Conservation (phyloP, 2,113 vertebrate genomes). For the Uropsilus gracilis region DNA sequence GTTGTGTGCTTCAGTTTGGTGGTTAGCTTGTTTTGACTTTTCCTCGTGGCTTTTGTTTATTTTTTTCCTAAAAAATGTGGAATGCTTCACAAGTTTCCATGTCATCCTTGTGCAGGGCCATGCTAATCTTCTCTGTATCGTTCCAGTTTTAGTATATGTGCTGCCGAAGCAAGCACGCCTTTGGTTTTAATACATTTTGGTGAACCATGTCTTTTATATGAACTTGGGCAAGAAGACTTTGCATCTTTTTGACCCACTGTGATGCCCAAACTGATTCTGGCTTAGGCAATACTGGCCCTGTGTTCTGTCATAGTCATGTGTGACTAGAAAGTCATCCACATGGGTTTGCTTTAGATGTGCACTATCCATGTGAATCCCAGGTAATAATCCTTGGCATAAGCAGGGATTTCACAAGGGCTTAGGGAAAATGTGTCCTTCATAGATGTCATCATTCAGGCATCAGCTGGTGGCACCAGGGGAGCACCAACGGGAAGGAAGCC, state of each 20-base stretch:
- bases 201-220: not conserved
- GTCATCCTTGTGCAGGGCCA: too few species aligned
- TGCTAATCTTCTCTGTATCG: too few species aligned
- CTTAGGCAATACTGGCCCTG: too few species aligned
- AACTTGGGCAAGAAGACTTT: not conserved
- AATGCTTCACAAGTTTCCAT: too few species aligned
- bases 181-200: not conserved
- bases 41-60: too few species aligned
- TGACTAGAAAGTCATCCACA: not conserved
- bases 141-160: too few species aligned
- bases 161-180: too few species aligned
- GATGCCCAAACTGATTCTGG: not conserved
- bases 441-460: too few species aligned
- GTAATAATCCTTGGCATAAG: not conserved
- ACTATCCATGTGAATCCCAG: not conserved
- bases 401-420: not conserved
- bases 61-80: too few species aligned
- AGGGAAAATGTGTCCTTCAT: not conserved
- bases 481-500: not conserved
- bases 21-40: too few species aligned
- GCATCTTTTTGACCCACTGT: not conserved
- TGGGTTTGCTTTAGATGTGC: not conserved
- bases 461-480: not conserved
- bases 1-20: too few species aligned
- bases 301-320: rapidly evolving